Evolutionary conservation across 1,140 invertebrate species (phyloP).

Genomic region (Trichonephila clavipes): DNA sequence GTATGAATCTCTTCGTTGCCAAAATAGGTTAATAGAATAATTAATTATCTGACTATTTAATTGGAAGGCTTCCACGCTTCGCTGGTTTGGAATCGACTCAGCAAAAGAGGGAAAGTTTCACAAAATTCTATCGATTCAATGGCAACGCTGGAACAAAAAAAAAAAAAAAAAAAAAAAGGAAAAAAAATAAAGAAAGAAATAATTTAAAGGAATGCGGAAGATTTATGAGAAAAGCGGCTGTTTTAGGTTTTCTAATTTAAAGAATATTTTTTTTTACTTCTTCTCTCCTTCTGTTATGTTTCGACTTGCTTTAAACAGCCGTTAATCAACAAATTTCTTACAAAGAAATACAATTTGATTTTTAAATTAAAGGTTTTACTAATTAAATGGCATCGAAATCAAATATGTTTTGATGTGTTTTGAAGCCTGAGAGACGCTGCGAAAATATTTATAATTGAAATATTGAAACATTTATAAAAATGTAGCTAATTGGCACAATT

Average conservation of each 20-base stretch:
- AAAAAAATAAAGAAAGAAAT: not conserved
- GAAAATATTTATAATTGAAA: no score
- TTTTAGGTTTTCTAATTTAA: constrained; percentile 40
- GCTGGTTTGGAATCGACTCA: constrained; percentile 50
- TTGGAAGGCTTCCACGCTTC: constrained; percentile 59
- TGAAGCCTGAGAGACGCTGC: no score
- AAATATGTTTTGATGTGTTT: no score
- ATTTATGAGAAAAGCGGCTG: constrained; percentile 36
- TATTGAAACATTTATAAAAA: no score
- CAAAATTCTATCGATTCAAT: constrained; percentile 40
- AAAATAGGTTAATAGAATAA: constrained; percentile 72
- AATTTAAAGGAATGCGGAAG: constrained; percentile 59
- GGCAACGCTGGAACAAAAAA: not conserved
- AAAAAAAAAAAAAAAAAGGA: not conserved
- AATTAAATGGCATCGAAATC: not conserved
- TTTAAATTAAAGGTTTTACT: not conserved
- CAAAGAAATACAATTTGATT: constrained; percentile 3
- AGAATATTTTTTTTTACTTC: not conserved
- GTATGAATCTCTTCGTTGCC: constrained; percentile 61
- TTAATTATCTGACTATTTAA: constrained; percentile 73
- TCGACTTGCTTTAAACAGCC: not conserved
- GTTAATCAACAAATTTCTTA: constrained; percentile 8
- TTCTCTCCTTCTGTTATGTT: not conserved
- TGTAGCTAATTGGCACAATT: no score
- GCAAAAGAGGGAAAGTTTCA: constrained; percentile 6